These are phyloP conservation scores for Taxidea taxus DNA, from an alignment of 2,113 vertebrate genomes.

Conservation along the genomic window DNA sequence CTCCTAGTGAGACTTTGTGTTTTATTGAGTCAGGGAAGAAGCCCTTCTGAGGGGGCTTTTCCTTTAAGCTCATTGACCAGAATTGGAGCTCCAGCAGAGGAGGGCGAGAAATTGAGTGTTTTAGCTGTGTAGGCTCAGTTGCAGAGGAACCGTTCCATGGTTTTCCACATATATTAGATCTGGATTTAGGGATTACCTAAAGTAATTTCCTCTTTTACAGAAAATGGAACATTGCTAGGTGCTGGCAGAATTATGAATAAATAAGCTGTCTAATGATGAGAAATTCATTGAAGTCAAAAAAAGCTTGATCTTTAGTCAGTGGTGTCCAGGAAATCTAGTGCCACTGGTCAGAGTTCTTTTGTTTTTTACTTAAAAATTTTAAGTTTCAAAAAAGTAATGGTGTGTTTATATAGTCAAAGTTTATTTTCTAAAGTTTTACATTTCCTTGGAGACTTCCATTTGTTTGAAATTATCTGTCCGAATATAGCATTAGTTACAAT, in stretches of 20 bases:
- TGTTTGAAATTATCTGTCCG: not conserved
- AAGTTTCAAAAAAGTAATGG: conserved; percentile 4
- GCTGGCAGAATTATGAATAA: not conserved
- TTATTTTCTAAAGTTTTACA: conserved; percentile 5
- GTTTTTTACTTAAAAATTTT: not conserved
- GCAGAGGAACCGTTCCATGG: not conserved
- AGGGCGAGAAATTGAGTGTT: not conserved
- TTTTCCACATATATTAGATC: not conserved
- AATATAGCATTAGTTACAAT: not conserved
- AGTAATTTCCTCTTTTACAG: not conserved
- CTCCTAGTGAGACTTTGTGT: not conserved
- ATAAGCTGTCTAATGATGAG: not conserved
- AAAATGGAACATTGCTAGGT: not conserved
- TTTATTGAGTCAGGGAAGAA: not conserved
- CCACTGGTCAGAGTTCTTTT: not conserved
- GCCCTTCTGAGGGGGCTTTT: not conserved
- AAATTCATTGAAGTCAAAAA: not conserved
- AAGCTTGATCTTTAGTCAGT: not conserved
- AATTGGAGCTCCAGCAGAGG: not conserved
- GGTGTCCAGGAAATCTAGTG: not conserved
- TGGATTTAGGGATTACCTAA: not conserved
- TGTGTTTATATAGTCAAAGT: not conserved
- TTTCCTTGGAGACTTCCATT: not conserved
- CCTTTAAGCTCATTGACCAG: not conserved
- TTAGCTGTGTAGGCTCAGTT: not conserved